phyloP scores from a whole-genome alignment of 2,113 vertebrate genomes.

The Calidris pygmaea region DNA sequence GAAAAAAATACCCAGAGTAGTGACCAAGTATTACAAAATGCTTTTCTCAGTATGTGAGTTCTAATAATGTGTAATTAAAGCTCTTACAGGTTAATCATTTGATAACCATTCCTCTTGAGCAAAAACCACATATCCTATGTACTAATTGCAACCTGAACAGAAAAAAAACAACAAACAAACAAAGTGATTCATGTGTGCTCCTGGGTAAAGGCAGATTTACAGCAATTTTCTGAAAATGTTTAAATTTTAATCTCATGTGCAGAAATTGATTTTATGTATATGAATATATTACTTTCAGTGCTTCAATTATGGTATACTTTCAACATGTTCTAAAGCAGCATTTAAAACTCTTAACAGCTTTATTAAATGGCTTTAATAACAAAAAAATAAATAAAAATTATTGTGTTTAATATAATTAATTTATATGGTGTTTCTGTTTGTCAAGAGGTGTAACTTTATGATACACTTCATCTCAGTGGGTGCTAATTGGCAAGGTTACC shows the following conservation, averaged over 20 bases:
- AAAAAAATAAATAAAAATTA: background rate
- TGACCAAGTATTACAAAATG: background rate
- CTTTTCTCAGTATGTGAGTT: background rate
- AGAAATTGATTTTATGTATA: background rate
- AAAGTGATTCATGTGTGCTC: background rate
- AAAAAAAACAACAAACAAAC: background rate
- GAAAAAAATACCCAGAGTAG: background rate
- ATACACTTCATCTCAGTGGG: background rate
- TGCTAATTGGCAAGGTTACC: slow-evolving; percentile 32
- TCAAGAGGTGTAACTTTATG: background rate
- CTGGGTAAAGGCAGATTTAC: background rate
- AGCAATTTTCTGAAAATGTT: background rate
- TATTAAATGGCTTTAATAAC: background rate
- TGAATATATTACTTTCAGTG: background rate
- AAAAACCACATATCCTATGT: background rate
- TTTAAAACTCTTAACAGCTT: background rate
- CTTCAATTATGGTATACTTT: background rate
- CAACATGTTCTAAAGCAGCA: background rate
- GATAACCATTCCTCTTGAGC: background rate
- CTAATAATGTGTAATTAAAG: background rate
- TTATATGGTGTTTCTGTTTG: background rate
- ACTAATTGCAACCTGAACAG: background rate
- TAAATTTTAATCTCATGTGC: background rate
- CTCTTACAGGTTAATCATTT: background rate
- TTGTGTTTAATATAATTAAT: background rate